phyloP scores from a whole-genome alignment of 2,888 invertebrate species.

The Platycheirus albimanus region DNA sequence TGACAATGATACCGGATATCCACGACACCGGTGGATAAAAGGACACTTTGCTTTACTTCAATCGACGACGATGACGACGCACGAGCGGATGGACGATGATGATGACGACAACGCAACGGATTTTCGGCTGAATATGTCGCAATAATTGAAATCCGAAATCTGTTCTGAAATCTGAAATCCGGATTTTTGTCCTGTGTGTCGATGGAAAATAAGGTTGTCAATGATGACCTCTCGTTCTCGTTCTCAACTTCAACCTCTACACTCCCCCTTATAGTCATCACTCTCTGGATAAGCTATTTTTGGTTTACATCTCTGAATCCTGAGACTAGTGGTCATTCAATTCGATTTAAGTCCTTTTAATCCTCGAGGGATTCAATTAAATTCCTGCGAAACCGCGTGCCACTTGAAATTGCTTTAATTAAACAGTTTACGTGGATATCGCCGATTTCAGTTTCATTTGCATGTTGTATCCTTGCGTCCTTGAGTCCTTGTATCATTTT shows the following conservation, averaged over 20 bases:
- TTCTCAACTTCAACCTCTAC: too few relatives aligned
- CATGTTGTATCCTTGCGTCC: conserved; percentile 32
- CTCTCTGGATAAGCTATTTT: not conserved
- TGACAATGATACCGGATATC: conserved; percentile 69
- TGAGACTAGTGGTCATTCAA: conserved; percentile 48
- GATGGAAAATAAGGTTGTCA: conserved; percentile 7
- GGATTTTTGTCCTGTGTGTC: conserved; percentile 9
- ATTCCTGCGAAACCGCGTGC: conserved; percentile 26
- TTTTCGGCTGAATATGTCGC: conserved; percentile 59
- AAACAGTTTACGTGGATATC: conserved; percentile 54
- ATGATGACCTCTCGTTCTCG: not conserved
- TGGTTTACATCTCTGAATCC: conserved; percentile 22
- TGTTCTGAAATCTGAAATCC: conserved; percentile 48
- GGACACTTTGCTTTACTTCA: conserved; percentile 57
- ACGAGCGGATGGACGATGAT: not conserved
- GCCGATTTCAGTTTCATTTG: conserved; percentile 28
- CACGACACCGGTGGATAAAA: conserved; percentile 55
- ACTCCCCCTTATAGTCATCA: not conserved
- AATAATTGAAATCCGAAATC: conserved; percentile 63
- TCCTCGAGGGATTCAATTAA: conserved; percentile 51
- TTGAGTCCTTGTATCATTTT: too few relatives aligned
- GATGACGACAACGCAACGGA: conserved; percentile 46
- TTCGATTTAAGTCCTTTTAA: conserved; percentile 60
- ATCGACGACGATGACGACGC: conserved; percentile 27
- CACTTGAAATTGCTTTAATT: conserved; percentile 63